Base-by-base conservation (phyloP, 2,888 invertebrate species). In the Autographa pulchrina region DNA sequence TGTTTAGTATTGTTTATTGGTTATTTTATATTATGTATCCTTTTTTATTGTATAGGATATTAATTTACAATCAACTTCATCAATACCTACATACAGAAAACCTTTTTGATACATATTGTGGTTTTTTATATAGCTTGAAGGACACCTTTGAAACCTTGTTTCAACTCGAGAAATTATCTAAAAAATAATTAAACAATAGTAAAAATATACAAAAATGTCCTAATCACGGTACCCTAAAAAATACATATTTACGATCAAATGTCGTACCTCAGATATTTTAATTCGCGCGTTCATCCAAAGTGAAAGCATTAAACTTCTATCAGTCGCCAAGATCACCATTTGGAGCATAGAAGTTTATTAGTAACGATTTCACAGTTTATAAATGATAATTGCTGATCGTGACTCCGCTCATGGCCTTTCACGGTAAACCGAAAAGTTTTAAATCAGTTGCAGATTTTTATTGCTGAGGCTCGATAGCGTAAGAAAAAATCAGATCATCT, bases 211-310 rank as follows among this genome's bases (percentile, higher is more conserved):
- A 35, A 11, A 54, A 11, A 52, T 20, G 14, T 14, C 2, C 43
- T 43, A 14, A 43, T 5, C 3, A 69, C 62, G 41, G 77, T 70
- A 77, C 70, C 75, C 75, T 54, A 72, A 87, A 88, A 85, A 68
- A 69, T 84, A 82, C 83, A 86, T 85, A 86, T 88, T 85, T 67
- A 87, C 86, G 86, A 86, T 69, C 80, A 74, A 87, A 88, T 86
- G 86, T 86, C 86, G 86, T 87, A 86, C 84, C 80, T 84, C 80
- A 83, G 87, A 87, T 88, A 88, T 89, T 88, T 88, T 86, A 89
- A 90, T 91, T 87, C 86, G 86, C 81, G 67, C 83, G 76, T 76
- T 74, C 72, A 73, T 80, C 74, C 74, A 83, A 87, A 86, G 91
- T 91, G 91, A 91, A 92, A 91, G 91, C 86, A 68, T 62, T 18